Evolutionary conservation across 30 jellyfish, hydroid and myxozoan species (phyloP).

Genomic region (Morbakka virulenta): DNA sequence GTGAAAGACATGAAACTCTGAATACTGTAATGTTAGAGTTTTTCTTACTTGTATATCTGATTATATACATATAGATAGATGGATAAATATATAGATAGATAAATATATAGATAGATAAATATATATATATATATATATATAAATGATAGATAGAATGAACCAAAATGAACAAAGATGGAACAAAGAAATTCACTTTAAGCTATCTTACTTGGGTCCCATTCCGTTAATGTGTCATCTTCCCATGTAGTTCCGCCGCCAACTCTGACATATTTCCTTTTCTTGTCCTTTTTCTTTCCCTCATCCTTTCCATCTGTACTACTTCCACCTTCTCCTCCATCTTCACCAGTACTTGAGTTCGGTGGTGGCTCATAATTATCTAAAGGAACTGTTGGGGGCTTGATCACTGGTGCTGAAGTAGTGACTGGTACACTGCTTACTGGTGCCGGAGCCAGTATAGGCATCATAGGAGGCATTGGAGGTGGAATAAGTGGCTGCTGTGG

Average conservation of each 20-base stretch:
- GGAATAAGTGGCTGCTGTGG: slow-evolving; percentile 72
- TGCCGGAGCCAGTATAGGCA: slow-evolving; percentile 64
- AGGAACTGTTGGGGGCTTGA: slow-evolving; percentile 76
- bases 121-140: too few relatives aligned
- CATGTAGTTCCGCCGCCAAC: slow-evolving; percentile 96
- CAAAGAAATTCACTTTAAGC: background rate
- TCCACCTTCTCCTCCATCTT: slow-evolving; percentile 44
- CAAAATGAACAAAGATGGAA: too few relatives aligned
- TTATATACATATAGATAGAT: too few relatives aligned
- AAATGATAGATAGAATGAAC: too few relatives aligned
- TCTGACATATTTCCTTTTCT: slow-evolving; percentile 78
- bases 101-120: too few relatives aligned
- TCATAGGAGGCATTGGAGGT: slow-evolving; percentile 74
- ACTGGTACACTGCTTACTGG: too few relatives aligned
- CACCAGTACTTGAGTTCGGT: slow-evolving; percentile 32
- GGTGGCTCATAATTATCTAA: slow-evolving; percentile 62
- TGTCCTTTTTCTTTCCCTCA: slow-evolving; percentile 53
- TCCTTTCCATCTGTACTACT: slow-evolving; percentile 18
- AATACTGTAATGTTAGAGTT: too few relatives aligned
- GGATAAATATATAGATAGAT: too few relatives aligned
- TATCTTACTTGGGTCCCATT: slow-evolving; percentile 93
- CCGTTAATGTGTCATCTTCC: slow-evolving; percentile 87
- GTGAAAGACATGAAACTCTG: too few relatives aligned
- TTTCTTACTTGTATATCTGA: too few relatives aligned
- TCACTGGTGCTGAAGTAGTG: slow-evolving; percentile 40